These are phyloP conservation scores for Trissolcus japonicus DNA, from an alignment of 2,888 invertebrate genomes.

Conservation along the genomic window DNA sequence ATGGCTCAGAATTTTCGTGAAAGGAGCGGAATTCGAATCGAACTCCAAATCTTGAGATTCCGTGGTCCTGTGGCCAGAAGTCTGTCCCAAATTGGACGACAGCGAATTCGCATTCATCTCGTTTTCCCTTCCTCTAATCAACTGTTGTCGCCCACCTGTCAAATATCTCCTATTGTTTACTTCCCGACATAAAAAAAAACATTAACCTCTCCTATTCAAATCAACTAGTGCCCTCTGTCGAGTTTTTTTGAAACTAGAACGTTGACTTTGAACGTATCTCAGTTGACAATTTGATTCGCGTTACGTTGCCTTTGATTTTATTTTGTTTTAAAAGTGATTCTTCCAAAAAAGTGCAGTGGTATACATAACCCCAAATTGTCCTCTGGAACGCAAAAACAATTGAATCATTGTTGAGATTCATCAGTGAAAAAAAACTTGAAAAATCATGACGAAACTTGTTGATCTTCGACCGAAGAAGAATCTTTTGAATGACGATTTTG, in stretches of 20 bases:
- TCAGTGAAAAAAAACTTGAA: not conserved
- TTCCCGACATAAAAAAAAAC: too few relatives aligned
- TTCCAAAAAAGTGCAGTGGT: not conserved
- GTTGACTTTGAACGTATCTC: too few relatives aligned
- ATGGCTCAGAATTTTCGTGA: constrained; percentile 77
- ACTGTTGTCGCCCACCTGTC: not conserved
- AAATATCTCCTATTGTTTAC: not conserved
- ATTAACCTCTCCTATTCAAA: not conserved
- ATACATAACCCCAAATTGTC: not conserved
- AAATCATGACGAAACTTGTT: constrained; percentile 60
- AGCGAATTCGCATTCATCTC: constrained; percentile 28
- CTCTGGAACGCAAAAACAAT: not conserved
- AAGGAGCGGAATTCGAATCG: constrained; percentile 61
- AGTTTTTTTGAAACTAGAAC: too few relatives aligned
- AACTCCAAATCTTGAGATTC: constrained; percentile 72
- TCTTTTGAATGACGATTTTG: constrained; percentile 67
- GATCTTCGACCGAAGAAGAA: constrained; percentile 68
- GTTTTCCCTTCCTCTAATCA: not conserved
- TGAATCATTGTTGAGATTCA: not conserved
- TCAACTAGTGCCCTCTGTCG: not conserved
- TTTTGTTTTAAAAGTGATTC: not conserved
- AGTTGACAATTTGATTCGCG: too few relatives aligned
- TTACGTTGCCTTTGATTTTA: not conserved
- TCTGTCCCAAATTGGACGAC: constrained; percentile 39
- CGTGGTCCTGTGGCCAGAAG: constrained; percentile 64